Evolutionary conservation across 2,113 vertebrate species (phyloP).

Genomic region (Brachyistius frenatus): DNA sequence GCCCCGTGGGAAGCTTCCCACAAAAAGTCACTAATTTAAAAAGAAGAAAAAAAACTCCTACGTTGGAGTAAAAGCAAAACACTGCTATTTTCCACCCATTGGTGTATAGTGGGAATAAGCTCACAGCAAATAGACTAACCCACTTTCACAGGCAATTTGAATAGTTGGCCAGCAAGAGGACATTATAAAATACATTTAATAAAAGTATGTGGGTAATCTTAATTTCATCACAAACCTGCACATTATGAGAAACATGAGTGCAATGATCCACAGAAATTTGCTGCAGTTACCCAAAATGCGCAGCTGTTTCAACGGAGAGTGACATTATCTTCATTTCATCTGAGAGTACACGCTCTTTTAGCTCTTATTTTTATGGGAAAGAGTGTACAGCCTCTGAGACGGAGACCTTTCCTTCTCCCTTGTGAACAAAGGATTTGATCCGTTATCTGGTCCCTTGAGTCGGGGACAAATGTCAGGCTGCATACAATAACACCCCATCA

Average conservation of each 20-base stretch:
- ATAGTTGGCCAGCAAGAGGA: not conserved
- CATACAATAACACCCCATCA: slow-evolving; percentile 14
- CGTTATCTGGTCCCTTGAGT: slow-evolving; percentile 41
- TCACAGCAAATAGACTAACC: slow-evolving; percentile 57
- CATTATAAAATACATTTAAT: not conserved
- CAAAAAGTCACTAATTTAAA: slow-evolving; percentile 53
- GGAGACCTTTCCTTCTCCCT: slow-evolving; percentile 34
- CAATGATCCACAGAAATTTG: slow-evolving; percentile 1
- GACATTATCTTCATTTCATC: slow-evolving; percentile 24
- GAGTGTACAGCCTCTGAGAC: slow-evolving; percentile 27
- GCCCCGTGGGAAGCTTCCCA: slow-evolving; percentile 35
- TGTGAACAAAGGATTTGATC: slow-evolving; percentile 53
- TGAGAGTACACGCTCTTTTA: slow-evolving; percentile 14
- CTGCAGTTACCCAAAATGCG: slow-evolving; percentile 7
- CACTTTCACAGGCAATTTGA: slow-evolving; percentile 55
- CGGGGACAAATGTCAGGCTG: slow-evolving; percentile 53
- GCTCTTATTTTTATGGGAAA: slow-evolving; percentile 34
- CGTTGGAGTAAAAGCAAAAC: slow-evolving; percentile 26
- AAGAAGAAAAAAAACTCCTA: slow-evolving; percentile 18
- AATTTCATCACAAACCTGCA: not conserved
- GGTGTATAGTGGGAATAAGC: slow-evolving; percentile 28
- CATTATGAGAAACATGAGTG: not conserved
- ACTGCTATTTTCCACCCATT: slow-evolving; percentile 6
- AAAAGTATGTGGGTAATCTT: too few relatives aligned
- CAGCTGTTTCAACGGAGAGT: slow-evolving; percentile 29